Evolutionary conservation across 2,113 vertebrate species (phyloP).

Genomic region (Lepus timidus): DNA sequence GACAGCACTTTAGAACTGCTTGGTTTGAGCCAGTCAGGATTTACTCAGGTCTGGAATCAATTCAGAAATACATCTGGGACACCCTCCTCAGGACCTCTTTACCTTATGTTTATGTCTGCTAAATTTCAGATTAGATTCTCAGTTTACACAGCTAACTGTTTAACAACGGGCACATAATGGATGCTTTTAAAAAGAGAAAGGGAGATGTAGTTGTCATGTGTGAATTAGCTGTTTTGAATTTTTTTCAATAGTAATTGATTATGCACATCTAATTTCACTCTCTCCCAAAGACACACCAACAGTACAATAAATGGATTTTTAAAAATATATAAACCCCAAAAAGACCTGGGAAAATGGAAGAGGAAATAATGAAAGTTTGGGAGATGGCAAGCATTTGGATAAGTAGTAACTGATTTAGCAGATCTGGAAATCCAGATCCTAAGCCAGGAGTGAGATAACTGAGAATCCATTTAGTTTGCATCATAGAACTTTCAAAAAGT

Average conservation of each 20-base stretch:
- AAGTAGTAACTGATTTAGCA: slow-evolving; percentile 4
- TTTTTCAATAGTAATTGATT: slow-evolving; percentile 12
- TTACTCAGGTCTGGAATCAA: slow-evolving; percentile 40
- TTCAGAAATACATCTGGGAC: slow-evolving; percentile 60
- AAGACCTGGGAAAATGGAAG: background rate
- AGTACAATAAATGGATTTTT: background rate
- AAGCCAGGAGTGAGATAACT: background rate
- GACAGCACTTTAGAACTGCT: background rate
- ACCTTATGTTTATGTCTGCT: slow-evolving; percentile 54
- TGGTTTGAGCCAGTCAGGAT: background rate
- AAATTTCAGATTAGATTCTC: slow-evolving; percentile 47
- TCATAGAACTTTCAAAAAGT: background rate
- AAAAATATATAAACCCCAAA: background rate
- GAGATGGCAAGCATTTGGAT: slow-evolving; percentile 15
- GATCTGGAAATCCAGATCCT: background rate
- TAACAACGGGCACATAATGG: background rate
- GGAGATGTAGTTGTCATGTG: background rate
- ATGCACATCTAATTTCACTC: background rate
- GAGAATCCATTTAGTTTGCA: background rate
- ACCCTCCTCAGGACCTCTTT: background rate
- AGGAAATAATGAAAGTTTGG: background rate
- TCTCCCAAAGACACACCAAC: background rate
- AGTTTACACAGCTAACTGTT: slow-evolving; percentile 18
- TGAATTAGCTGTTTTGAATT: slow-evolving; percentile 48
- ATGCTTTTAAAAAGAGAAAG: background rate